These are phyloP conservation scores for Hartigia nigra DNA, from an alignment of 2,888 invertebrate species.

Conservation along the genomic window DNA sequence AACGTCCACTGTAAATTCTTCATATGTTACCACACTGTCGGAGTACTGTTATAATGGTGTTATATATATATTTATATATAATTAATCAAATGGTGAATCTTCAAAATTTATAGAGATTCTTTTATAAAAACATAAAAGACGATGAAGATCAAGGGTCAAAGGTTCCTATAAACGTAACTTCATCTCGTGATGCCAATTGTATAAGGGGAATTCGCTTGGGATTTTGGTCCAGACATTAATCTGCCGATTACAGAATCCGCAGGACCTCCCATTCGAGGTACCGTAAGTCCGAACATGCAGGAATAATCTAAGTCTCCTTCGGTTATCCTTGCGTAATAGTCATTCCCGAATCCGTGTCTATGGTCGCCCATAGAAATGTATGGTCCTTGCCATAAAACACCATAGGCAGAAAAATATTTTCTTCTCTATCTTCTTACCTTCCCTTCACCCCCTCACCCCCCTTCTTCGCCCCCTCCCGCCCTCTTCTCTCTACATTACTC, in stretches of 20 bases:
- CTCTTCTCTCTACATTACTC: slow-evolving; percentile 12
- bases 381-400: neutral
- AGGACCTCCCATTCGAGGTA: slow-evolving; percentile 63
- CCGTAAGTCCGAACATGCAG: slow-evolving; percentile 51
- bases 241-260: slow-evolving; percentile 62
- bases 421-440: too few relatives aligned
- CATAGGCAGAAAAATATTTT: slow-evolving; percentile 6
- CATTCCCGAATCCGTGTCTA: slow-evolving; percentile 26
- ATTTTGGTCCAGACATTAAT: slow-evolving; percentile 55
- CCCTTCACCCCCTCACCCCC: slow-evolving; percentile 12
- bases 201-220: slow-evolving; percentile 1
- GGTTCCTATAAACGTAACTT: neutral
- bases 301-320: slow-evolving; percentile 44
- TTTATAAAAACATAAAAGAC: neutral
- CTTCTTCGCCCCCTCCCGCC: neutral
- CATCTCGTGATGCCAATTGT: neutral
- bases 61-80: neutral
- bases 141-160: neutral
- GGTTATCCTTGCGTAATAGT: slow-evolving; percentile 56
- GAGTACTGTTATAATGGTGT: too few relatives aligned
- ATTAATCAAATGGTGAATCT: neutral
- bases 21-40: neutral
- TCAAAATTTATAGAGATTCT: neutral
- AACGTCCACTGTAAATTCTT: neutral
- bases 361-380: neutral